Percentiles rank a stretch among this genome's conserved stretches.
Conservation (phyloP, 2,888 invertebrate species). For the Orthosia gracilis region DNA sequence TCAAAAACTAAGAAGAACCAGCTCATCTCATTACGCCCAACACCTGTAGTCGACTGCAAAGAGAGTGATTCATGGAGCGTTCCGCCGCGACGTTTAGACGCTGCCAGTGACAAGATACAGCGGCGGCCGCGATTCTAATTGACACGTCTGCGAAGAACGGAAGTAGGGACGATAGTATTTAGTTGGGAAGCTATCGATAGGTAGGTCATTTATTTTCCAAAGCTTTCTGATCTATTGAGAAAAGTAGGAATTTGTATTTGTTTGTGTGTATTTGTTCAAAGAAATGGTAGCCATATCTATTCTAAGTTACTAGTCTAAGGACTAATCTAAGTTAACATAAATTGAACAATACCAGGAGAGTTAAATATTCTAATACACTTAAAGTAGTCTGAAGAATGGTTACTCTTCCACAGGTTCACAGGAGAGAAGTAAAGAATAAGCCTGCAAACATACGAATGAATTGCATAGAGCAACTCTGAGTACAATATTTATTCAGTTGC, state of each 20-base stretch:
- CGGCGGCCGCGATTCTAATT: slow-evolving; percentile 77
- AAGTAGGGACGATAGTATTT: slow-evolving; percentile 63
- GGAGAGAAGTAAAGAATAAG: too few species aligned
- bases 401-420: too few species aligned
- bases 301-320: too few species aligned
- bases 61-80: slow-evolving; percentile 32
- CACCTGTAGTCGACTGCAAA: slow-evolving; percentile 43
- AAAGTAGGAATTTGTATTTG: not conserved
- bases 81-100: slow-evolving; percentile 66
- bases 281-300: too few species aligned
- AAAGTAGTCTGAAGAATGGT: too few species aligned
- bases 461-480: too few species aligned
- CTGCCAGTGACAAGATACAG: slow-evolving; percentile 74
- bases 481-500: too few species aligned
- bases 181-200: slow-evolving; percentile 44
- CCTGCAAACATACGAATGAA: too few species aligned
- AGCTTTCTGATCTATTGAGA: not conserved
- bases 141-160: slow-evolving; percentile 78
- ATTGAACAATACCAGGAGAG: too few species aligned
- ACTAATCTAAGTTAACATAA: too few species aligned
- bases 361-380: too few species aligned
- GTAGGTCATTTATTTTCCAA: not conserved
- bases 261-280: too few species aligned
- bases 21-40: slow-evolving; percentile 28
- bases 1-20: slow-evolving; percentile 2